Base-by-base conservation (phyloP, 1,140 invertebrate genomes). In the Drosophila virilis region DNA sequence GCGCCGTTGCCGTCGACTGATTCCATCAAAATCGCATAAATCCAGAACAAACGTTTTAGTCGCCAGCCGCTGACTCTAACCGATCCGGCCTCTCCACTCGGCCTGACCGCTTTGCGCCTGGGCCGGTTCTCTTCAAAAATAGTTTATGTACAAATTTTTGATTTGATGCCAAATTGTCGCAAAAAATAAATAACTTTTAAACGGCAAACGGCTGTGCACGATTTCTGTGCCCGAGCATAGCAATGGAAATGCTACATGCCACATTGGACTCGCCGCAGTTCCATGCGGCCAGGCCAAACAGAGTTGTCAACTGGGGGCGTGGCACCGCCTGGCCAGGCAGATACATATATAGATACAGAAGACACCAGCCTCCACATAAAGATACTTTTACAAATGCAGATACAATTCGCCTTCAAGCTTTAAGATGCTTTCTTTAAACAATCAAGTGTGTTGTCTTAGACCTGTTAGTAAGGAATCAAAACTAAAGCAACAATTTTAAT, bases 11-110 rank as follows among this genome's bases (percentile, higher is more conserved):
- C 72, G 60, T 50, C 75, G 35, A 86, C 76, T 83, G 83, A 89
- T 88, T 86, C 83, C 83, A 86, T 86, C 79, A 86, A 86, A 86
- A 86, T 88, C 83, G 70, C 84, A 86, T 86, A 88, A 86, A 86
- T 86, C 83, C 83, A 88, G 88, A 82, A 78, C 66, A 86, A 88
- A 82, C 83, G 83, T 73, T 86, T 86, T 82, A 81, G 82, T 88
- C 78, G 75, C 74, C 81, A 69, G 83, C 57, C 82, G 45, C 61
- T 77, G 69, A 51, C 74, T 77, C 54, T 50, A 61, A 55, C 55
- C 58, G 60, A 45, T 50, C 58, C 71, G 32, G 12, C 33, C 13
- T 9, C 46, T 22, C 9, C 62, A n/a, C 48, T 50, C 10, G 22
- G 48, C 55, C 28, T 5, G 1, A 28, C 4, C 22, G 22, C 22